These are phyloP conservation scores for Tupiocoris notatus DNA, from an alignment of 2,888 invertebrate genomes.

Conservation along the genomic window DNA sequence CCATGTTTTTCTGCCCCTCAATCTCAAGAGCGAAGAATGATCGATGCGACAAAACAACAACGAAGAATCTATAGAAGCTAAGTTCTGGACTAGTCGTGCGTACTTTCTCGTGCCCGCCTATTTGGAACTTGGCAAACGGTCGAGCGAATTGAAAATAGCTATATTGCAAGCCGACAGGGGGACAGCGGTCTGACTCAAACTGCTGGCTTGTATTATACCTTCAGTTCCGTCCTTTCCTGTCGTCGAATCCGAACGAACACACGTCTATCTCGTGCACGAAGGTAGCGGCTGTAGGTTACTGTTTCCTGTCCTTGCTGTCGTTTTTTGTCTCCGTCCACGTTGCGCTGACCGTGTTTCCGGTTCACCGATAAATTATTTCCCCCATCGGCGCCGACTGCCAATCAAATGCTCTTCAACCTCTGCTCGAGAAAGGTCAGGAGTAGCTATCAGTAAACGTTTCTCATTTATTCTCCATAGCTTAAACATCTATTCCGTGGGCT, in stretches of 20 bases:
- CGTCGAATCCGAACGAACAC: neutral
- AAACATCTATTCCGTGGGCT: no score
- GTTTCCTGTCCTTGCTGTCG: neutral
- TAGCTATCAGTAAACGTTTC: no score
- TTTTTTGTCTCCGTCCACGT: neutral
- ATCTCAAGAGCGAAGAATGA: no score
- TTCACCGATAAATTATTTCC: slow-evolving; percentile 9
- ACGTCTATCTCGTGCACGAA: neutral
- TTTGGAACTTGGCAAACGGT: neutral
- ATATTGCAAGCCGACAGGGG: neutral
- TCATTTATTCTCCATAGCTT: no score
- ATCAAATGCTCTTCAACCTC: slow-evolving; percentile 32
- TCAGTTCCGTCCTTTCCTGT: neutral
- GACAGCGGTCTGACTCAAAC: neutral
- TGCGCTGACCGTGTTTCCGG: neutral
- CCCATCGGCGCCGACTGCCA: neutral
- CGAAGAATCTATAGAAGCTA: neutral
- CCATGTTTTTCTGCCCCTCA: no score
- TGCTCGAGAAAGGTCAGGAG: slow-evolving; percentile 26
- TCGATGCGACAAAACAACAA: no score
- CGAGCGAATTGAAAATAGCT: neutral
- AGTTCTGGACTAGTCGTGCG: no score
- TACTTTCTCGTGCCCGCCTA: no score
- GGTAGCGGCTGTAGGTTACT: neutral
- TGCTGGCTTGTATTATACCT: neutral